Conservation (phyloP, 2,113 vertebrate genomes). For the Nothocercus nigrocapillus region DNA sequence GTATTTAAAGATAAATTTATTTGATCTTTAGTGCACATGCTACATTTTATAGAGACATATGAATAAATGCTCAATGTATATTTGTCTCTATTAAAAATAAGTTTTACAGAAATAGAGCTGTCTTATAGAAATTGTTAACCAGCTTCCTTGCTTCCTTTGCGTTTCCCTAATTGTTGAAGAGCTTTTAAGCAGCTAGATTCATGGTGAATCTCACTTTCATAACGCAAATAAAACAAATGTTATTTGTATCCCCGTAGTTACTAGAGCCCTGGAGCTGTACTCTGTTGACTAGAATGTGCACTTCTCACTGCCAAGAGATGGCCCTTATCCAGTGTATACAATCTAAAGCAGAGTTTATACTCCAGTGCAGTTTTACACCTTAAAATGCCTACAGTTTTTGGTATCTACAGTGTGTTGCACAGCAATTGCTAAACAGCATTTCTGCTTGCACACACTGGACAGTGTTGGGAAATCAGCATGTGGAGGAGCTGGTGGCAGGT, state of each 20-base stretch:
- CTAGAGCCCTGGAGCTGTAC: neutral
- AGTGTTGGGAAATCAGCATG: neutral
- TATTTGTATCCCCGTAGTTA: neutral
- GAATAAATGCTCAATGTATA: neutral
- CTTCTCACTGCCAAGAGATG: neutral
- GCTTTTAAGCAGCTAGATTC: neutral
- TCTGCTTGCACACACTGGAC: neutral
- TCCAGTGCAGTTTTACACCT: neutral
- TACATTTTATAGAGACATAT: neutral
- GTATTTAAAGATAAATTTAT: neutral
- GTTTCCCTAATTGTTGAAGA: neutral
- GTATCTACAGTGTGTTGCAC: neutral
- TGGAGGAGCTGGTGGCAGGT: neutral
- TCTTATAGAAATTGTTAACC: neutral
- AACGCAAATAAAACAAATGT: conserved; percentile 25
- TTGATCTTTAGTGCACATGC: neutral
- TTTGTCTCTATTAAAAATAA: neutral
- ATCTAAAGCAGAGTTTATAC: neutral
- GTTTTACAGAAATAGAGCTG: neutral
- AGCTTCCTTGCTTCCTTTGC: neutral
- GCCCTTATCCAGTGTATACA: neutral
- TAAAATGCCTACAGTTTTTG: neutral
- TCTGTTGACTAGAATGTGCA: neutral
- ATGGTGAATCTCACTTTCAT: neutral
- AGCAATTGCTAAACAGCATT: neutral